Evolutionary conservation across 2,888 invertebrate species (phyloP), one percentile per base, ranked within the genome.

Genomic region (Ditylenchus weischeri): DNA sequence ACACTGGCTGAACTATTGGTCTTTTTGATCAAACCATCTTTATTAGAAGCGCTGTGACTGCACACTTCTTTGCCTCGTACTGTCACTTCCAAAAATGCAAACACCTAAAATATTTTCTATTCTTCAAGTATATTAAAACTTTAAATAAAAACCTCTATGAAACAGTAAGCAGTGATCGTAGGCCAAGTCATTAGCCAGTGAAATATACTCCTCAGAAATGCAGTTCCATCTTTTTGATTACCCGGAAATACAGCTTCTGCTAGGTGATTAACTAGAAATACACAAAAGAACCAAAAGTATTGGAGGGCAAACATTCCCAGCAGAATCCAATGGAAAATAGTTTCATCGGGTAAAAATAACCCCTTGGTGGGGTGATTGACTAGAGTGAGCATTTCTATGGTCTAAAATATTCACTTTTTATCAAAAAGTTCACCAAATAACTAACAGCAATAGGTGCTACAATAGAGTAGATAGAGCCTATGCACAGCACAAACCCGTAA

Each of bases 1-100:
- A 29, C 29, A 29, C 29, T 29, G 29, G 29, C 29, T 29, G 29
- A 29, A 29, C 29, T 29, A 5, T 29, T 29, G 5, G 29, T 65
- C 8, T 62, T 62, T 35, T 74, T 72, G 21, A 77, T 75, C 18
- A 79, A 71, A 61, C 77, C 79, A 64, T 79, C 79, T 65, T 79
- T 79, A 72, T 79, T 79, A 47, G 77, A 77, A 6, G 79, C 79
- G 35, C 70, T 75, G 69, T 79, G 79, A 19, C 75, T 74, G 66
- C 78, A 78, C 19, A 78, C 78, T n/a, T 72, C 69, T 70, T 79
- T 79, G n/a, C 78, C 78, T 54, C 77, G 70, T 23, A 79, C 66
- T 13, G 79, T 78, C 29, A 78, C 74, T 70, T 78, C 78, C 36
- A 78, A 70, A 69, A 78, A 78, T 11, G 78, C 77, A 3, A 76